Percentiles rank a stretch among this genome's conserved stretches.
Conservation (phyloP, 2,797 vertebrate species). For the Bufotes viridis region DNA sequence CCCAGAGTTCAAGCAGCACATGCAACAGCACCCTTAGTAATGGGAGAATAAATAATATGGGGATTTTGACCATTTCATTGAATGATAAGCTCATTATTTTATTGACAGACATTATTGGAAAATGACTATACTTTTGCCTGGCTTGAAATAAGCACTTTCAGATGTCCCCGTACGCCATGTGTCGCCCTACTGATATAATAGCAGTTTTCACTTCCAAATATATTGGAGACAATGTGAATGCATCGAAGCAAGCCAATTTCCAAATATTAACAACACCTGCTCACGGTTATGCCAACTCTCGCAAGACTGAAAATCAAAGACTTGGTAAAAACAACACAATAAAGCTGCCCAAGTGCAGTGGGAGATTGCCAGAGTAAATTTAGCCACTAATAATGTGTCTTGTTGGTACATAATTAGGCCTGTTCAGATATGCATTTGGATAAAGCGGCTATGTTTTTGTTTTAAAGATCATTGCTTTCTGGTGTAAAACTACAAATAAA, state of each 20-base stretch:
- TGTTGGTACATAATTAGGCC: neutral
- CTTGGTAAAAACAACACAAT: conserved; percentile 11
- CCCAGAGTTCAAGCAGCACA: too few species aligned
- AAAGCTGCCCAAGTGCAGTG: neutral
- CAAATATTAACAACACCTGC: conserved; percentile 23
- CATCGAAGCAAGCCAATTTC: conserved; percentile 25
- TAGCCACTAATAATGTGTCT: neutral
- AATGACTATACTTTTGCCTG: neutral
- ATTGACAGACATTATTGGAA: neutral
- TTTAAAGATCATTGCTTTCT: neutral
- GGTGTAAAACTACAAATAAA: neutral
- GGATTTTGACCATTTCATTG: neutral
- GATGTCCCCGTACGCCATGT: neutral
- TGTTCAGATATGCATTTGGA: neutral
- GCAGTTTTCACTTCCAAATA: conserved; percentile 28
- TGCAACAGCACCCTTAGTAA: too few species aligned
- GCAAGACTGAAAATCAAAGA: conserved; percentile 6
- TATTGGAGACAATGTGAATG: conserved; percentile 20
- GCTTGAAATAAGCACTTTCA: conserved; percentile 30
- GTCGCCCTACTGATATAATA: conserved; percentile 20
- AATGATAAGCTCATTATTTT: neutral
- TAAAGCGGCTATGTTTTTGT: neutral
- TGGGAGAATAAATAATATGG: too few species aligned
- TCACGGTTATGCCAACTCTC: conserved; percentile 11
- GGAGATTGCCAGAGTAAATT: neutral